Conservation (phyloP, 2,888 invertebrate genomes). For the Eupithecia abbreviata region DNA sequence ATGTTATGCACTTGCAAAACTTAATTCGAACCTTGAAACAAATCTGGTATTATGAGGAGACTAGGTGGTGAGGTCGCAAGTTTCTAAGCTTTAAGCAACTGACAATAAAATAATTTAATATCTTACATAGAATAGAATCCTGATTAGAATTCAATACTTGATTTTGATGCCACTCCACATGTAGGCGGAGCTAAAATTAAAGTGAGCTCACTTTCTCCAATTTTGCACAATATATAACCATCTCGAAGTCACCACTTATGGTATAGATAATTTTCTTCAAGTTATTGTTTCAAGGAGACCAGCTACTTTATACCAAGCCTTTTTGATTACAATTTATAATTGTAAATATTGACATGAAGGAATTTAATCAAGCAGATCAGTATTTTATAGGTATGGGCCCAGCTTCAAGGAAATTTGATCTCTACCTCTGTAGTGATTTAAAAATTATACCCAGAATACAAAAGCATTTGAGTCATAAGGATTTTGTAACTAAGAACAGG, state of each 20-base stretch:
- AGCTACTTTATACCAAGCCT: not conserved
- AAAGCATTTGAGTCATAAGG: not conserved
- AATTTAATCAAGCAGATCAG: not conserved
- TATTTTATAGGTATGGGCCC: not conserved
- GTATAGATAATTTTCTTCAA: not conserved
- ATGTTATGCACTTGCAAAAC: slow-evolving; percentile 43
- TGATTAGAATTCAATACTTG: slow-evolving; percentile 15
- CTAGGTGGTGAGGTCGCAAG: slow-evolving; percentile 1
- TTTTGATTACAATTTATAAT: slow-evolving; percentile 27
- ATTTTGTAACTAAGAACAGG: not conserved
- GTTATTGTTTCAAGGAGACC: not conserved
- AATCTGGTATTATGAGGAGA: slow-evolving; percentile 42
- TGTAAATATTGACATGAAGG: not conserved
- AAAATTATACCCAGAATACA: not conserved
- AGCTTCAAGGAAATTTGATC: not conserved
- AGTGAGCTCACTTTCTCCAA: slow-evolving; percentile 41
- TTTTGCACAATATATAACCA: slow-evolving; percentile 14
- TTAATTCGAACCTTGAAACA: slow-evolving; percentile 48
- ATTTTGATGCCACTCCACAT: slow-evolving; percentile 36
- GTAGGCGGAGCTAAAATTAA: slow-evolving; percentile 31
- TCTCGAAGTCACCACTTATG: not conserved
- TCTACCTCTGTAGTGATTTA: not conserved
- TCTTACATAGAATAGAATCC: not conserved
- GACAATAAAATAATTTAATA: not conserved
- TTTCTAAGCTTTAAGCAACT: slow-evolving; percentile 3